phyloP scores from a whole-genome alignment of 2,888 invertebrate genomes.

The Elegia similella region DNA sequence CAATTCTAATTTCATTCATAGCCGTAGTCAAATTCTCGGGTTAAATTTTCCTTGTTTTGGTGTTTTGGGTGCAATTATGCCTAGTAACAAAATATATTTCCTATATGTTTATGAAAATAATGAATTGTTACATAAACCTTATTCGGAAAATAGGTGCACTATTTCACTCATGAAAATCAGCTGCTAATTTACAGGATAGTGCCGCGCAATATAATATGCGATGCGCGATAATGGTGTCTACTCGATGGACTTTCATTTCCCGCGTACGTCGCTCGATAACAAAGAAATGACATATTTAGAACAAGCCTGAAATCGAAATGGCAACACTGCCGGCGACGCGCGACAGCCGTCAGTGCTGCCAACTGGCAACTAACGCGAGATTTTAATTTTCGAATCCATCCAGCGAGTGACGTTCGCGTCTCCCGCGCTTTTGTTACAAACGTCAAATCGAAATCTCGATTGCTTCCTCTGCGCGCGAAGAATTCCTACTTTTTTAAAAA shows the following conservation, averaged over 20 bases:
- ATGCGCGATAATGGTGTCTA: constrained; percentile 68
- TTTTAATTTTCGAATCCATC: constrained; percentile 80
- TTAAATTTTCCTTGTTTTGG: too few species aligned
- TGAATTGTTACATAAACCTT: too few species aligned
- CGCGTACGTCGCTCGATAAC: constrained; percentile 74
- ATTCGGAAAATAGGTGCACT: background rate
- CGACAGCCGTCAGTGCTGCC: constrained; percentile 72
- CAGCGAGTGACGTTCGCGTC: constrained; percentile 50
- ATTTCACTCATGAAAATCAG: constrained; percentile 22
- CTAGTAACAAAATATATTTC: too few species aligned
- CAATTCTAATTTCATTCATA: too few species aligned
- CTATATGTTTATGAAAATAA: too few species aligned
- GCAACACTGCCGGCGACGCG: constrained; percentile 45
- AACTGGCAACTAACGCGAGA: constrained; percentile 62
- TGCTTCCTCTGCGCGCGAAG: constrained; percentile 53
- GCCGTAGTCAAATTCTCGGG: too few species aligned
- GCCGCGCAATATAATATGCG: constrained; percentile 59
- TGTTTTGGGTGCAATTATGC: too few species aligned
- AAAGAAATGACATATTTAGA: constrained; percentile 82
- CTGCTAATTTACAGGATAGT: constrained; percentile 44
- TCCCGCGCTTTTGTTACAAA: constrained; percentile 64
- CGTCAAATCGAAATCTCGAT: constrained; percentile 61
- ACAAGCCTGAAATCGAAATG: constrained; percentile 80
- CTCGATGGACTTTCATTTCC: constrained; percentile 79
- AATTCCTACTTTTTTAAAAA: constrained; percentile 50